Conservation (phyloP, 2,113 vertebrate species). For the Poecile atricapillus region DNA sequence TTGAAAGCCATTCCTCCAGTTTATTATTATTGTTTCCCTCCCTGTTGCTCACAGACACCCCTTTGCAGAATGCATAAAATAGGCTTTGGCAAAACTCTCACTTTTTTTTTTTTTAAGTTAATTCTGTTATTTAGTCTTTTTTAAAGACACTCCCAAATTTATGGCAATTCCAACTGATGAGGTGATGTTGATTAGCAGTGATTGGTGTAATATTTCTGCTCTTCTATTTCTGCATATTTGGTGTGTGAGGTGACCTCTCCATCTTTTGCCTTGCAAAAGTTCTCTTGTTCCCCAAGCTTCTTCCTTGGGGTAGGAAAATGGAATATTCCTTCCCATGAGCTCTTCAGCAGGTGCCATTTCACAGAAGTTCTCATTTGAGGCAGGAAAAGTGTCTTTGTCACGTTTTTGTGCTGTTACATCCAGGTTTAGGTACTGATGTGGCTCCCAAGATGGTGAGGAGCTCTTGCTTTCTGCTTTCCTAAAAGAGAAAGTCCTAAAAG, state of each 20-base stretch:
- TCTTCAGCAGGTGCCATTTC: background rate
- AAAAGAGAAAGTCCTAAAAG: background rate
- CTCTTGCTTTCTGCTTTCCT: background rate
- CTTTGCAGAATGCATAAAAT: background rate
- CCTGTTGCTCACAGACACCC: conserved; percentile 1
- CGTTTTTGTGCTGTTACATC: background rate
- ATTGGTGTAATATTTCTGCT: background rate
- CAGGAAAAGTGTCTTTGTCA: background rate
- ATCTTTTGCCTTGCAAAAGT: background rate
- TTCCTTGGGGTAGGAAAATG: background rate
- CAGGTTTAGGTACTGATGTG: background rate
- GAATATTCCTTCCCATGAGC: background rate
- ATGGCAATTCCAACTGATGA: background rate
- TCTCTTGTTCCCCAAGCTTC: background rate
- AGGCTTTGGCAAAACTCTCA: background rate
- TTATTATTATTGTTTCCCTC: conserved; percentile 29
- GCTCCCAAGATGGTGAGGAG: background rate
- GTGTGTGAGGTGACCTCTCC: background rate
- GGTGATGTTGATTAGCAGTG: conserved; percentile 25
- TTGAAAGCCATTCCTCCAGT: background rate
- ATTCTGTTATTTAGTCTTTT: background rate
- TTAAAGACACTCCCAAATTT: background rate
- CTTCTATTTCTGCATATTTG: background rate
- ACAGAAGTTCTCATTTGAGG: background rate
- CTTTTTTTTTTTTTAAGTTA: background rate